Conservation (phyloP, 2,797 vertebrate genomes). For the Sebastolobus alascanus region DNA sequence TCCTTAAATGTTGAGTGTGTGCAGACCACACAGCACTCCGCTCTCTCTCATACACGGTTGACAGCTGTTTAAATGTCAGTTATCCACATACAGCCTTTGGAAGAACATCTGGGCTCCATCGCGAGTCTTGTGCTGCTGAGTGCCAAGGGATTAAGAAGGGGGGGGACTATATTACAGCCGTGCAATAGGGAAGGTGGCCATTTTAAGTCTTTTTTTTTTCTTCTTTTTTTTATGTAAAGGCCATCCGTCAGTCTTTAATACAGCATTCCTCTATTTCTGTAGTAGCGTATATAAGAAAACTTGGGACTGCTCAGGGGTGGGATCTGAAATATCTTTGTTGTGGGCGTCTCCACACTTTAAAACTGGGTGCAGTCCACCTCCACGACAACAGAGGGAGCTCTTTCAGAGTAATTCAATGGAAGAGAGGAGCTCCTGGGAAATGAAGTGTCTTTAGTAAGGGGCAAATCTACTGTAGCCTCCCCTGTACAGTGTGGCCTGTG, state of each 20-base stretch:
- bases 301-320: constrained; percentile 75
- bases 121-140: constrained; percentile 81
- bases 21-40: constrained; percentile 51
- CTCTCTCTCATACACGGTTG: constrained; percentile 60
- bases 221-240: constrained; percentile 62
- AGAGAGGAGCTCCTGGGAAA: constrained; percentile 77
- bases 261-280: constrained; percentile 84
- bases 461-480: constrained; percentile 99
- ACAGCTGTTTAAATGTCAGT: constrained; percentile 73
- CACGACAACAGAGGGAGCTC: constrained; percentile 81
- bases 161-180: constrained; percentile 81
- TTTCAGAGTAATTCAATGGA: constrained; percentile 77
- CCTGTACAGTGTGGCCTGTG: constrained; percentile 97
- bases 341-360: constrained; percentile 69
- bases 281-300: constrained; percentile 80
- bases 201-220: constrained; percentile 66
- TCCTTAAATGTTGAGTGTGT: constrained; percentile 53
- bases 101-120: constrained; percentile 79
- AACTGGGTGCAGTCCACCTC: constrained; percentile 79
- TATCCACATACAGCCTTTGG: constrained; percentile 76
- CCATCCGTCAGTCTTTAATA: constrained; percentile 80
- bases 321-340: constrained; percentile 77
- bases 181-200: constrained; percentile 77
- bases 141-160: constrained; percentile 66
- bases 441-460: constrained; percentile 91